Percentiles rank a stretch among this genome's conserved stretches.
These are phyloP conservation scores for Noctua janthina DNA, from an alignment of 2,888 invertebrate species.

Conservation along the genomic window DNA sequence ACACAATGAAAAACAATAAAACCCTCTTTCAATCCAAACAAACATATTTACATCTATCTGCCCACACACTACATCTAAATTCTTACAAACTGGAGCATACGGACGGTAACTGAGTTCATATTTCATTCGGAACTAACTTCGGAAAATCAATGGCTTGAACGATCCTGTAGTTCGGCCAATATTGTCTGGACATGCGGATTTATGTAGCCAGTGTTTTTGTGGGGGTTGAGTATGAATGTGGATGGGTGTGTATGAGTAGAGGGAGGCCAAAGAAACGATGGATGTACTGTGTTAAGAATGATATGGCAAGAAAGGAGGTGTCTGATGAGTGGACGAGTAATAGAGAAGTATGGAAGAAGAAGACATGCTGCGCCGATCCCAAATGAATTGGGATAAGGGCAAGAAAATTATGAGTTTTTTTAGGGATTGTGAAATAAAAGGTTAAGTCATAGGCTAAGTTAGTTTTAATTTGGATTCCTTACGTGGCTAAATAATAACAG, in stretches of 20 bases:
- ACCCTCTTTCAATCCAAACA: conserved; percentile 15
- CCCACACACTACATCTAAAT: conserved; percentile 23
- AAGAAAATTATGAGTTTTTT: too few relatives aligned
- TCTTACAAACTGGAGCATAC: conserved; percentile 49
- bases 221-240: not conserved
- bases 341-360: too few relatives aligned
- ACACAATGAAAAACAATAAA: conserved; percentile 8
- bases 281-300: too few relatives aligned
- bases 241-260: too few relatives aligned
- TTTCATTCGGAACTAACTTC: conserved; percentile 63
- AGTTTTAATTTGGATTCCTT: too few relatives aligned
- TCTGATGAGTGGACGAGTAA: too few relatives aligned
- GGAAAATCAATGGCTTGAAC: conserved; percentile 61
- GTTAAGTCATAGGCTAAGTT: not conserved
- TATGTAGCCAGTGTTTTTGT: conserved; percentile 31
- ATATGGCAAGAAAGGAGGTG: too few relatives aligned
- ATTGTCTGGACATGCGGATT: conserved; percentile 56
- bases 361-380: too few relatives aligned
- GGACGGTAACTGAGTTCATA: conserved; percentile 53
- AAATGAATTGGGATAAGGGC: too few relatives aligned
- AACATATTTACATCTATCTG: conserved; percentile 18
- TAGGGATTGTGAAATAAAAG: not conserved
- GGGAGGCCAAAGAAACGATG: too few relatives aligned
- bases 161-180: conserved; percentile 57
- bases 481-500: too few relatives aligned